Percentiles rank a stretch among this genome's conserved stretches.
Evolutionary conservation across 2,888 invertebrate genomes (phyloP).

Genomic region (Torymus texanus): DNA sequence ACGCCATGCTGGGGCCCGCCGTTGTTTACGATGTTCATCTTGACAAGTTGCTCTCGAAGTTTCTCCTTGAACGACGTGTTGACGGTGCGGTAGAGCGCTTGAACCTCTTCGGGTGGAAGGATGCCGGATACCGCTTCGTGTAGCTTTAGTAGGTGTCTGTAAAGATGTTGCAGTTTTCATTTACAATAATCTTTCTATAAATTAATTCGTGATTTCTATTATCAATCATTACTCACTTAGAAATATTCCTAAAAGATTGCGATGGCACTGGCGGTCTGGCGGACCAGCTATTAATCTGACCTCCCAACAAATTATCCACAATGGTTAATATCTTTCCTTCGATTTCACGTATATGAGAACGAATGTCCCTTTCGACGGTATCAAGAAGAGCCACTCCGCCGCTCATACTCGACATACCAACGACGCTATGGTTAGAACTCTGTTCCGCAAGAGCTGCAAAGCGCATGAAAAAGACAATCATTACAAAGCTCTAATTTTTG

Average conservation of each 20-base stretch:
- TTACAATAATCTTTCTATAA: too few species aligned
- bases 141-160: constrained; percentile 88
- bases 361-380: constrained; percentile 86
- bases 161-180: constrained; percentile 61
- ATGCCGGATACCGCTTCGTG: constrained; percentile 93
- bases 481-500: not conserved
- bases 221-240: constrained; percentile 75
- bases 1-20: constrained; percentile 98
- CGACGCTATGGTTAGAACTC: constrained; percentile 66
- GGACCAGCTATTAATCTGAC: constrained; percentile 92
- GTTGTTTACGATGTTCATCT: constrained; percentile 93
- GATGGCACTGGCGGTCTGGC: constrained; percentile 97
- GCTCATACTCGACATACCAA: constrained; percentile 64
- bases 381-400: constrained; percentile 77
- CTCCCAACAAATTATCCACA: constrained; percentile 88
- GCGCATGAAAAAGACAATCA: not conserved
- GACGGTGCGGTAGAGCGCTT: constrained; percentile 85
- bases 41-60: constrained; percentile 87
- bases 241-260: constrained; percentile 89
- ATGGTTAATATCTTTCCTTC: constrained; percentile 93
- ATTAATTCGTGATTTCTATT: too few species aligned
- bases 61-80: constrained; percentile 92
- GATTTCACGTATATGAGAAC: constrained; percentile 94
- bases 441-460: constrained; percentile 67
- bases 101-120: constrained; percentile 87